A percentile compares a stretch with the other conserved stretches of the same genome.
phyloP scores from a whole-genome alignment of 2,888 invertebrate genomes.

The Aplocera efformata region DNA sequence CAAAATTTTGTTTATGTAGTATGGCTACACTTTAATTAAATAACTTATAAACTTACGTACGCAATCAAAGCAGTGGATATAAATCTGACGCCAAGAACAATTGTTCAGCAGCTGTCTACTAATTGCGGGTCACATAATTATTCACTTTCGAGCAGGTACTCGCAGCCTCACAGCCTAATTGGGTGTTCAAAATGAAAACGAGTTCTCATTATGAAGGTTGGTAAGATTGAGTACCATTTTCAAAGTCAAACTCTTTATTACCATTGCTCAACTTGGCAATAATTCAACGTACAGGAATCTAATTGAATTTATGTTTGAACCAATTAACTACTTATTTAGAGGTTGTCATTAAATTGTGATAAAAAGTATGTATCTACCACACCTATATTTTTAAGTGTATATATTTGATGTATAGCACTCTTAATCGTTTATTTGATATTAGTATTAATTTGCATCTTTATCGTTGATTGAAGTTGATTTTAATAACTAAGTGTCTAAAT shows the following conservation, averaged over 20 bases:
- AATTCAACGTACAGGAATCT: constrained; percentile 12
- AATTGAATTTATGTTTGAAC: constrained; percentile 16
- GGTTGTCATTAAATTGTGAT: neutral
- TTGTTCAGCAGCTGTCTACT: neutral
- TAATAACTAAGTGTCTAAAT: no score
- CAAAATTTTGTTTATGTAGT: no score
- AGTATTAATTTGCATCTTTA: constrained; percentile 18
- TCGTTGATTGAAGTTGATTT: constrained; percentile 13
- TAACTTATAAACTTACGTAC: no score
- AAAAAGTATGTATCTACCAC: no score
- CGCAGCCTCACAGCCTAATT: neutral
- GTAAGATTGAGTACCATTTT: constrained; percentile 19
- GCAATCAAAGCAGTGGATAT: no score
- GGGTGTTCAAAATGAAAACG: constrained; percentile 4
- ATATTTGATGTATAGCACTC: constrained; percentile 12
- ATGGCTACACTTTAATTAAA: no score
- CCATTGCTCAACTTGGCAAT: constrained; percentile 17
- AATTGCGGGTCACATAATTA: neutral
- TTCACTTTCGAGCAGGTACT: neutral
- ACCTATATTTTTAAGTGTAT: no score
- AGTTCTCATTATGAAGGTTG: constrained; percentile 18
- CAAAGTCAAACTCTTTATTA: constrained; percentile 23
- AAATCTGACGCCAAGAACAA: no score
- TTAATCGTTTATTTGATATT: constrained; percentile 12
- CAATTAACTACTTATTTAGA: constrained; percentile 10